Evolutionary conservation across 2,113 vertebrate genomes (phyloP).

Genomic region (Rutilus rutilus): DNA sequence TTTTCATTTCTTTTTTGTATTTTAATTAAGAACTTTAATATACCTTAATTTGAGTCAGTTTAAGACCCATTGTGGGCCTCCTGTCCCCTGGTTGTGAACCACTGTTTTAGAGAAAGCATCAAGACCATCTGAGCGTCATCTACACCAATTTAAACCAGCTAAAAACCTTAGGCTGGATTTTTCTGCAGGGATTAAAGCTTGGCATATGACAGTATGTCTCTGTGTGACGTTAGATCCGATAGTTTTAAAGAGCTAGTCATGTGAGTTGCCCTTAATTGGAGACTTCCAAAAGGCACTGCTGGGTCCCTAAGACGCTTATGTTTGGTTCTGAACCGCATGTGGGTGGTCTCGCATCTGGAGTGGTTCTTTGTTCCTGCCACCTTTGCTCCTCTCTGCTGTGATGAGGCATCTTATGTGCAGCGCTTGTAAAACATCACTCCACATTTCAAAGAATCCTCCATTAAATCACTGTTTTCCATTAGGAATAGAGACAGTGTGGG

Average conservation of each 20-base stretch:
- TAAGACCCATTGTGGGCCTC: not conserved
- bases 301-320: not conserved
- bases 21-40: too few species aligned
- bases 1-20: too few species aligned
- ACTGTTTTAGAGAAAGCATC: not conserved
- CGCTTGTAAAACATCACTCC: constrained; percentile 15
- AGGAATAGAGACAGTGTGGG: constrained; percentile 25
- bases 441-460: constrained; percentile 9
- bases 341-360: constrained; percentile 35
- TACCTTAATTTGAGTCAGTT: too few species aligned
- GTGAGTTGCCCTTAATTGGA: not conserved
- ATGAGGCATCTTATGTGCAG: constrained; percentile 6
- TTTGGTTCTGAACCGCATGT: not conserved
- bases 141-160: not conserved
- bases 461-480: constrained; percentile 24
- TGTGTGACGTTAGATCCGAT: not conserved
- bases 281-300: not conserved
- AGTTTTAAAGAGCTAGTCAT: not conserved
- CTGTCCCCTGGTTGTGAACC: not conserved
- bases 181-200: not conserved
- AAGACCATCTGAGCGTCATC: not conserved
- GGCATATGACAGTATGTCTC: not conserved
- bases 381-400: constrained; percentile 38
- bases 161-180: not conserved
- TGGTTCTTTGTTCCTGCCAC: constrained; percentile 17